Percentiles rank a stretch among this genome's conserved stretches.
Evolutionary conservation across 2,797 vertebrate genomes (phyloP).

Genomic region (Margarornis squamiger): DNA sequence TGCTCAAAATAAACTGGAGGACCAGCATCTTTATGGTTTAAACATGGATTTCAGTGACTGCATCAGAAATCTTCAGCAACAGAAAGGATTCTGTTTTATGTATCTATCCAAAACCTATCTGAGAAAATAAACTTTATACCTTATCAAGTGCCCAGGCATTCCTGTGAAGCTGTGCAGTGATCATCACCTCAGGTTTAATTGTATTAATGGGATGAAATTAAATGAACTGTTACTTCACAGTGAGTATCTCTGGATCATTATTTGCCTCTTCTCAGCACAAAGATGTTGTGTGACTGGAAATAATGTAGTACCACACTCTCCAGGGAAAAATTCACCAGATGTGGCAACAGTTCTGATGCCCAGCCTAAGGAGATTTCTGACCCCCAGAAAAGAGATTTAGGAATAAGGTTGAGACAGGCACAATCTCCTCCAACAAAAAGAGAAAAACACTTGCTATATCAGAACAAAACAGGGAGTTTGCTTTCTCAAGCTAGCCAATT

Average conservation of each 20-base stretch:
- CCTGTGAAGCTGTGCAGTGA: background rate
- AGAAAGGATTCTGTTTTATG: background rate
- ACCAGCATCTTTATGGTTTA: background rate
- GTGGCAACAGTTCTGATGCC: background rate
- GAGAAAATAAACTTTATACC: background rate
- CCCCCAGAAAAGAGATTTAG: background rate
- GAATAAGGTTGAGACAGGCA: background rate
- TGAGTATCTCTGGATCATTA: background rate
- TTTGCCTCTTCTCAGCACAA: background rate
- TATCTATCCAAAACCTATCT: background rate
- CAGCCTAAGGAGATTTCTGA: background rate
- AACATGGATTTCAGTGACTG: background rate
- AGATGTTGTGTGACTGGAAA: background rate
- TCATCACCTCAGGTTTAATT: background rate
- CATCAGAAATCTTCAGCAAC: background rate
- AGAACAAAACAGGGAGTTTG: background rate
- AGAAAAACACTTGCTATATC: background rate
- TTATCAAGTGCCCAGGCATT: background rate
- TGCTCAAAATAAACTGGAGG: background rate
- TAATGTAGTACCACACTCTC: background rate
- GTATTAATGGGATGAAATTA: background rate
- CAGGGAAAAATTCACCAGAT: background rate
- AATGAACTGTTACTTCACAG: background rate
- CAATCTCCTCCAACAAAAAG: background rate
- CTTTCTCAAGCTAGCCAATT: background rate